These are phyloP conservation scores for Apamea crenata DNA, from an alignment of 2,888 invertebrate genomes.

Conservation along the genomic window DNA sequence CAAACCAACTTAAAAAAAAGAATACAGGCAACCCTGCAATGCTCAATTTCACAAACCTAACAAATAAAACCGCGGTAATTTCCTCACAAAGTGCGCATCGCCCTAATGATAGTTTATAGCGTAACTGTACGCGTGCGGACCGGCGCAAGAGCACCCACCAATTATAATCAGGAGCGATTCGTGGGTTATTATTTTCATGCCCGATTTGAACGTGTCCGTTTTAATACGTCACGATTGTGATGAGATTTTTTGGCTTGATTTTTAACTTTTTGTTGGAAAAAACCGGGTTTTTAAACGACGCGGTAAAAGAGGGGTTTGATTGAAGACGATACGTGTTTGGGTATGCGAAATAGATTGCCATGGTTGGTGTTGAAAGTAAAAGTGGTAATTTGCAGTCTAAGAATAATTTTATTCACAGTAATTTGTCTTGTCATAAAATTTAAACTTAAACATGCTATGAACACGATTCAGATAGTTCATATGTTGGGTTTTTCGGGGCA, in stretches of 20 bases:
- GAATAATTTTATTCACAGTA: slow-evolving; percentile 15
- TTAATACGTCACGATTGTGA: slow-evolving; percentile 67
- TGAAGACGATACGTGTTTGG: slow-evolving; percentile 23
- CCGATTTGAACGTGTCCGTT: slow-evolving; percentile 71
- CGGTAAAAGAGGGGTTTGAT: slow-evolving; percentile 40
- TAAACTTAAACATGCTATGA: background rate
- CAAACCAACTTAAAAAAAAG: background rate
- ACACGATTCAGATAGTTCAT: background rate
- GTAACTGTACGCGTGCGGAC: slow-evolving; percentile 73
- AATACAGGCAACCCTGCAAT: slow-evolving; percentile 60
- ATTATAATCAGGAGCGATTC: slow-evolving; percentile 80
- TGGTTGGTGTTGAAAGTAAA: slow-evolving; percentile 7
- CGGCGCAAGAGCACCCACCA: slow-evolving; percentile 73
- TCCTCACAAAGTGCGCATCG: slow-evolving; percentile 72
- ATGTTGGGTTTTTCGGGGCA: no score
- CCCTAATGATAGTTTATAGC: slow-evolving; percentile 77
- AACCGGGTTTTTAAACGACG: slow-evolving; percentile 36
- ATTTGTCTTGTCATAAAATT: background rate
- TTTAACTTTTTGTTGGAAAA: slow-evolving; percentile 15
- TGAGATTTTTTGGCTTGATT: slow-evolving; percentile 47
- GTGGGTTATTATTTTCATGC: slow-evolving; percentile 80
- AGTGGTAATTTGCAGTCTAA: slow-evolving; percentile 1
- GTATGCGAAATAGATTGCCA: slow-evolving; percentile 34
- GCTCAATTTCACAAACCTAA: slow-evolving; percentile 73
- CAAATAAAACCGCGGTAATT: slow-evolving; percentile 76